These are phyloP conservation scores for Dendrolimus pini DNA, from an alignment of 2,888 invertebrate genomes.

Conservation along the genomic window DNA sequence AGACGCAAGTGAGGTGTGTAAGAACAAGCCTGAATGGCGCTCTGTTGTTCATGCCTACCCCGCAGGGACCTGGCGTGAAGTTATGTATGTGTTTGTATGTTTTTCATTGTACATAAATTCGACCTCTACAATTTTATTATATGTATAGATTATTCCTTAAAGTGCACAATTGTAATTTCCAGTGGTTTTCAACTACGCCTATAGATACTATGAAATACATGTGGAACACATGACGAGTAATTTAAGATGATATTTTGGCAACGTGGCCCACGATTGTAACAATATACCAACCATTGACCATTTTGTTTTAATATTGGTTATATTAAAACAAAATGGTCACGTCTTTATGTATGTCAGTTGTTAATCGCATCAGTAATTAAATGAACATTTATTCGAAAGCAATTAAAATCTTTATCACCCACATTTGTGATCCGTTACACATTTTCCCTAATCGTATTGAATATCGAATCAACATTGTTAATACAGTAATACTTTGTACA, in stretches of 20 bases:
- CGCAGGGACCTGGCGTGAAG: too few species aligned
- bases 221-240: neutral
- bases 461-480: neutral
- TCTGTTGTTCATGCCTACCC: too few species aligned
- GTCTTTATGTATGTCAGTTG: neutral
- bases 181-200: too few species aligned
- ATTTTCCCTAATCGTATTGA: conserved; percentile 2
- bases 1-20: too few species aligned
- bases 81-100: too few species aligned
- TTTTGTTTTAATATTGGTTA: neutral
- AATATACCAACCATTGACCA: neutral
- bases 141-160: too few species aligned
- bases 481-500: neutral
- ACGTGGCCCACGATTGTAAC: neutral
- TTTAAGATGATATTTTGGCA: neutral
- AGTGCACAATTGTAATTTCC: too few species aligned
- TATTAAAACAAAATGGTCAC: too few species aligned
- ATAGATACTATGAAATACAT: neutral
- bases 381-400: conserved; percentile 5
- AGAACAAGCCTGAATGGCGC: too few species aligned
- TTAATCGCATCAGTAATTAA: neutral
- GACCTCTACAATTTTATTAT: too few species aligned
- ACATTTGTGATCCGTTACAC: conserved; percentile 8
- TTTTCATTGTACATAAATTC: too few species aligned
- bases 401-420: conserved; percentile 9